Evolutionary conservation across 2,888 invertebrate species (phyloP).

Genomic region (Argyra leucocephala): DNA sequence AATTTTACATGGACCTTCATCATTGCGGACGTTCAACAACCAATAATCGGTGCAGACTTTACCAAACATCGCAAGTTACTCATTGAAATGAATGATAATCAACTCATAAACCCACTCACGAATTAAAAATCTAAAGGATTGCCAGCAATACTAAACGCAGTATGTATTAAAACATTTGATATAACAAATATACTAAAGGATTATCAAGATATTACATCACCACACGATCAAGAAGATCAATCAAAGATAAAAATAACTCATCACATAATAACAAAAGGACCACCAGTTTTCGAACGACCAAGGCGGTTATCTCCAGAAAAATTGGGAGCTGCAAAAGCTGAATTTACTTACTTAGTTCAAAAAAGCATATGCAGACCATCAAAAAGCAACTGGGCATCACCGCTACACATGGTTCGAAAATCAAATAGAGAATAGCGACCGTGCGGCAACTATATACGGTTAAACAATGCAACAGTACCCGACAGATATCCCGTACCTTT

Average conservation of each 20-base stretch:
- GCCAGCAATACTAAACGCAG: neutral
- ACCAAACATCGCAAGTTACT: neutral
- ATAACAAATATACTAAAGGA: too few species aligned
- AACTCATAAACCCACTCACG: neutral
- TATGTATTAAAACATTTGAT: neutral
- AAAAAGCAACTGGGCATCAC: conserved; percentile 37
- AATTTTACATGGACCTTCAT: neutral
- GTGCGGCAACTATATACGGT: conserved; percentile 25
- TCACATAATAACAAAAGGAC: conserved; percentile 18
- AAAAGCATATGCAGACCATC: conserved; percentile 40
- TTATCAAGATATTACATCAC: too few species aligned
- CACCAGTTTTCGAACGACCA: conserved; percentile 17
- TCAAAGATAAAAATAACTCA: conserved; percentile 11
- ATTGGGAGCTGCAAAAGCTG: conserved; percentile 18
- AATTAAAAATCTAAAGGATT: neutral
- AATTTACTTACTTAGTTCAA: conserved; percentile 24
- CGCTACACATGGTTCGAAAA: conserved; percentile 32
- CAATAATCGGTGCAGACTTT: too few species aligned
- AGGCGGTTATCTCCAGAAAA: conserved; percentile 17
- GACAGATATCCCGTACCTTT: conserved; percentile 20
- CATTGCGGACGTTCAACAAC: neutral
- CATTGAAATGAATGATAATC: neutral
- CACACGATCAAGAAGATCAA: too few species aligned
- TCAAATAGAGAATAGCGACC: conserved; percentile 28
- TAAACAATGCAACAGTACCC: conserved; percentile 4